phyloP scores from a whole-genome alignment of 2,888 invertebrate species.

The Thymelicus acteon region DNA sequence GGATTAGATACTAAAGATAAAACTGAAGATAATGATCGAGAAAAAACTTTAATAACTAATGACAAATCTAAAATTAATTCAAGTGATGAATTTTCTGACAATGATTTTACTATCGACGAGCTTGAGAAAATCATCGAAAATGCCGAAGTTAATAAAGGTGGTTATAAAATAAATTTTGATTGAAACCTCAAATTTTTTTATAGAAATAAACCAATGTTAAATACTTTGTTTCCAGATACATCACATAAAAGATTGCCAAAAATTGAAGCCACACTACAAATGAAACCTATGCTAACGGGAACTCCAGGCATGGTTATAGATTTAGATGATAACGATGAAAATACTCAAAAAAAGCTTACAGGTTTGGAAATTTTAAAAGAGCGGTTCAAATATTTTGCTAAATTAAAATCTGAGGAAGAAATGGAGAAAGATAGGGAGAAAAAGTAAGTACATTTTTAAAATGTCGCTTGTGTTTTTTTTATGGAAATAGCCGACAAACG shows the following conservation, averaged over 20 bases:
- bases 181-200: not conserved
- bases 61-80: conserved; percentile 35
- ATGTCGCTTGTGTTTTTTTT: not conserved
- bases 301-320: conserved; percentile 79
- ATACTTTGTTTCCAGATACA: conserved; percentile 39
- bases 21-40: conserved; percentile 27
- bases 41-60: not conserved
- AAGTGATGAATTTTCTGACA: conserved; percentile 63
- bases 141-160: conserved; percentile 64
- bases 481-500: no score
- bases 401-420: conserved; percentile 79
- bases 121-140: conserved; percentile 71
- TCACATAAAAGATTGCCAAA: conserved; percentile 46
- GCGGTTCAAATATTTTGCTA: conserved; percentile 88
- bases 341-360: conserved; percentile 65
- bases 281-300: conserved; percentile 79
- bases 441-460: conserved; percentile 67
- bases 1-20: conserved; percentile 35
- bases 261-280: conserved; percentile 27
- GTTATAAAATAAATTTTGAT: not conserved
- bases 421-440: conserved; percentile 82
- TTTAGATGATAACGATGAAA: conserved; percentile 57
- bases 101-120: conserved; percentile 68
- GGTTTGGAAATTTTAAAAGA: conserved; percentile 89
- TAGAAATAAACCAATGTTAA: not conserved